Base-by-base conservation (phyloP, 2,113 vertebrate genomes). In the Morone saxatilis region DNA sequence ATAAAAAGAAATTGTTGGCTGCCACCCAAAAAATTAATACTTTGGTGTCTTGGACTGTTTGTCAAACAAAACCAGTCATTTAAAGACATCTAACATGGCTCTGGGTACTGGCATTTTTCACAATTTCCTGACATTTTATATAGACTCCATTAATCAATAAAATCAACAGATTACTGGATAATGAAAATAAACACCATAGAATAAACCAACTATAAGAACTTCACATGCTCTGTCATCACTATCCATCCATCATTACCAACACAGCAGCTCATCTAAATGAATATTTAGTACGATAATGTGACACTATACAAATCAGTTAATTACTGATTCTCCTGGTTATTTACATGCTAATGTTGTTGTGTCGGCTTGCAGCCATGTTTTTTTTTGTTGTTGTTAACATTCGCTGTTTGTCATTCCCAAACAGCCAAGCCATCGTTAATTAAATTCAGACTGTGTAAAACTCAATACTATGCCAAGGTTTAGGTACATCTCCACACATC, bases 271-370 rank as follows among this genome's bases (percentile, higher is more conserved):
- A 36, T 51, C 60, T 48, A n/a, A 65, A 85, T 48, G 16, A 56
- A 80, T 61, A 74, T 84, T 83, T 59, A 68, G 59, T 59, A 69
- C 78, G 67, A 75, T 66, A 78, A 86, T 82, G 60, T 63, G 38
- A 85, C 69, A 78, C 71, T 73, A 45, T 71, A 78, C 74, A 83
- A 86, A 81, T 81, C 73, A 63, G 20, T 48, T 89, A 78, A 77
- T 78, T 77, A 69, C 68, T 53, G 31, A 10, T 76, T 80, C 69
- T 56, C 60, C 76, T 60, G 80, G 50, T 78, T 78, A 84, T 76
- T 81, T 68, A 65, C 40, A 61, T 57, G 71, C 72, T 78, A 47
- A 87, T 76, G 60, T 74, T 22, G 43, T 66, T 61, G 69, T 67
- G 67, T 63, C 40, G 17, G 56, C 80, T 79, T 25, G 36, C 41